Evolutionary conservation across 2,888 invertebrate genomes (phyloP), one percentile per base, ranked within the genome.

Genomic region (Callyntrura guangdongensis): DNA sequence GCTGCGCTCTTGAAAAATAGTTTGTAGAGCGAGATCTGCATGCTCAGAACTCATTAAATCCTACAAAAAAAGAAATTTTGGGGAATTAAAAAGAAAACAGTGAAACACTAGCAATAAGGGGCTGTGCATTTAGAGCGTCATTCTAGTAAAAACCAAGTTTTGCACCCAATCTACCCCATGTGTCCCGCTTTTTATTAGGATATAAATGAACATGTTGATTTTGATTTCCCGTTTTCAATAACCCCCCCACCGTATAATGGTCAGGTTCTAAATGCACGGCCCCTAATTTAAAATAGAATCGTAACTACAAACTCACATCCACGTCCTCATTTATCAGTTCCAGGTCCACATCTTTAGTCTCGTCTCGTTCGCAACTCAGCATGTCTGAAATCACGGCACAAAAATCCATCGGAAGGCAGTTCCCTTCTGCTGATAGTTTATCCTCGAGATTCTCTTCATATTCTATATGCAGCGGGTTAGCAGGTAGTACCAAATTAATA

Each of bases 1-100:
- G 22, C 77, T 77, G 3, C 77, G 9, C 14, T 77, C 77, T 49
- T 77, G 77, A 14, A 77, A 77, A 20, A 77, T 49, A 0, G 49
- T 12, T 49, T 77, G 77, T 3, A 77, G 49, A 0, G 77, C 77
- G 0, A 77, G 17, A 9, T 77, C 77, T 11, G 47, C 27, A 1
- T 3, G 0, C 1, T 77, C 77, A 3, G 47, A 20, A 11, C 53
- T 53, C 77, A 22, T 5, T 9, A 77, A 22, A 20, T 77, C 77
- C 22, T 69, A 4, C 6, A 69, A 11, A 61, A 47, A 47, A 47
- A 8, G 56, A 4, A 14, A 59, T 9, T 59, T 9, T n/a, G n/a
- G 22, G 22, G 11, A 67, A 67, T 22, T 20, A 20, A 67, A 25
- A 22, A 8, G 11, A 3, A 25, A 67, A 67, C 22, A 25, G 11